A percentile compares a stretch with the other conserved stretches of the same genome.
Evolutionary conservation across 64 coral and sea anemone species (phyloP).

Genomic region (Dendrophyllia cribrosa): DNA sequence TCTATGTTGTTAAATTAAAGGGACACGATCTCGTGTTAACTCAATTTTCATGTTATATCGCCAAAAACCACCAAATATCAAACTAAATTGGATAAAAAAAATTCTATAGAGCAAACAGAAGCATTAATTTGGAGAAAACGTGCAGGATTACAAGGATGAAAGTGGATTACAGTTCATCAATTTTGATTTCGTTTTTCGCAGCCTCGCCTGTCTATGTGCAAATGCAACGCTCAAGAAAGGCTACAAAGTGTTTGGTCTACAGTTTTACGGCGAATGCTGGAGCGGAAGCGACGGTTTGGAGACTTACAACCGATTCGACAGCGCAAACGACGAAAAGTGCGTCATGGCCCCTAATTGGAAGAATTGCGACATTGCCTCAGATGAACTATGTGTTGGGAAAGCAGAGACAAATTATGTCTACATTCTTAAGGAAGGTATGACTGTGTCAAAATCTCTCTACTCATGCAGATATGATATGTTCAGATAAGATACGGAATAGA

Average conservation of each 20-base stretch:
- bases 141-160: too few species aligned
- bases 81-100: too few species aligned
- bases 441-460: background rate
- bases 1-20: too few species aligned
- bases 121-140: too few species aligned
- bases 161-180: too few species aligned
- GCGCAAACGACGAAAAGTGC: background rate
- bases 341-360: background rate
- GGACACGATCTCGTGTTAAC: too few species aligned
- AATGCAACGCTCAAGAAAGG: background rate
- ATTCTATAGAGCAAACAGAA: too few species aligned
- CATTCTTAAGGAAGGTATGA: background rate
- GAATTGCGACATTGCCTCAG: background rate
- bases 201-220: constrained; percentile 14
- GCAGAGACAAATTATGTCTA: constrained; percentile 7
- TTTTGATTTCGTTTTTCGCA: background rate
- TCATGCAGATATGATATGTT: too few species aligned
- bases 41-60: too few species aligned
- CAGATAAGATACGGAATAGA: too few species aligned
- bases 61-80: too few species aligned
- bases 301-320: background rate
- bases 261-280: constrained; percentile 34
- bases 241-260: constrained; percentile 18
- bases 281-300: background rate
- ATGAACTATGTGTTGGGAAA: background rate